phyloP scores from a whole-genome alignment of 2,888 invertebrate species.

The Mycalesis mineus region DNA sequence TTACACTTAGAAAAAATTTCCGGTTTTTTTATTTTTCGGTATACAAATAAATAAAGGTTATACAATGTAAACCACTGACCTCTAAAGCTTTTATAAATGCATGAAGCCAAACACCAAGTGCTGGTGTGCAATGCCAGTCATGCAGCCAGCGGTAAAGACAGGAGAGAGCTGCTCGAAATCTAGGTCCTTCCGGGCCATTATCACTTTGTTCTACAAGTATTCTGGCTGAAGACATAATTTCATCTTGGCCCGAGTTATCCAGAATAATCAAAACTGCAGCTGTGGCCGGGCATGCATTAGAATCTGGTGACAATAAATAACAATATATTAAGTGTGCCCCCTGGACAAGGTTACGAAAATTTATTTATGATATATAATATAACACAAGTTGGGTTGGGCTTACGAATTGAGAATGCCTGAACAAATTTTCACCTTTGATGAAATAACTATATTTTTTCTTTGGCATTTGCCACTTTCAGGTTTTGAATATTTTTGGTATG shows the following conservation, averaged over 20 bases:
- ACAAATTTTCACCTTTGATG: too few relatives aligned
- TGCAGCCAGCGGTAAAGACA: slow-evolving; percentile 84
- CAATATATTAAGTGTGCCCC: too few relatives aligned
- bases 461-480: too few relatives aligned
- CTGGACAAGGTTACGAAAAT: too few relatives aligned
- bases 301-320: slow-evolving; percentile 40
- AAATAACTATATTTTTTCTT: too few relatives aligned
- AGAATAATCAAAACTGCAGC: slow-evolving; percentile 80
- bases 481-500: too few relatives aligned
- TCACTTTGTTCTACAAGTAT: slow-evolving; percentile 64
- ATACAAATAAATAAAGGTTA: too few relatives aligned
- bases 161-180: slow-evolving; percentile 80
- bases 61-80: slow-evolving; percentile 37
- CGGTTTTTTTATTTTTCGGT: too few relatives aligned
- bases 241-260: slow-evolving; percentile 56
- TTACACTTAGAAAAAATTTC: too few relatives aligned
- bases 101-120: slow-evolving; percentile 82
- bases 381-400: too few relatives aligned
- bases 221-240: slow-evolving; percentile 49
- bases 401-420: too few relatives aligned
- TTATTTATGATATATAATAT: too few relatives aligned
- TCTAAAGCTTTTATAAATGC: slow-evolving; percentile 82
- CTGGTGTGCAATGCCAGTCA: slow-evolving; percentile 80
- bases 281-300: slow-evolving; percentile 77
- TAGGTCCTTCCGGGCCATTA: slow-evolving; percentile 64